Evolutionary conservation across 2,797 vertebrate species (phyloP).

Genomic region (Chelon auratus): DNA sequence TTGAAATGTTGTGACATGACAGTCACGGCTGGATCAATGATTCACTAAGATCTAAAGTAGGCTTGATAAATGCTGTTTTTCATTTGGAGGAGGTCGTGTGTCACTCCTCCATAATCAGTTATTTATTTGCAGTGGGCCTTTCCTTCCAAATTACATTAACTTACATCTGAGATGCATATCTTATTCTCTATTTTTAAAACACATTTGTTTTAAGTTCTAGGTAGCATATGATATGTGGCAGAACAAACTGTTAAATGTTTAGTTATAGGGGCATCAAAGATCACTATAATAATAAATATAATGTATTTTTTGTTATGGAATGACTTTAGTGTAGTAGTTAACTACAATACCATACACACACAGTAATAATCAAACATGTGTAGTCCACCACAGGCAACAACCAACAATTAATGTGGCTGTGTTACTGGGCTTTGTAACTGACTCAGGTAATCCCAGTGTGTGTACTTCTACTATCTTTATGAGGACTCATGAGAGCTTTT

Average conservation of each 20-base stretch:
- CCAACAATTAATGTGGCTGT: too few species aligned
- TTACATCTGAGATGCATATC: neutral
- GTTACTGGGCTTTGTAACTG: too few species aligned
- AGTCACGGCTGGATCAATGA: slow-evolving; percentile 47
- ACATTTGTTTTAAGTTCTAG: neutral
- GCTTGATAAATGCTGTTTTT: slow-evolving; percentile 66
- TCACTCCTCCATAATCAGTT: slow-evolving; percentile 45
- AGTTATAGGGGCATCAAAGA: neutral
- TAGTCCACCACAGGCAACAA: too few species aligned
- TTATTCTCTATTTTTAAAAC: neutral
- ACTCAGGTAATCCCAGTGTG: too few species aligned
- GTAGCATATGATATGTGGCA: too few species aligned
- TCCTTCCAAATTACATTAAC: slow-evolving; percentile 20
- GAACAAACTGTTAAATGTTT: neutral
- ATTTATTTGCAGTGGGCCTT: slow-evolving; percentile 23
- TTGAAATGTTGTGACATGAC: slow-evolving; percentile 56
- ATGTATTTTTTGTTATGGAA: neutral
- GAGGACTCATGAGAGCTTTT: too few species aligned
- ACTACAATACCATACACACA: too few species aligned
- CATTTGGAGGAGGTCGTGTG: slow-evolving; percentile 57
- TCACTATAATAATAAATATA: slow-evolving; percentile 1
- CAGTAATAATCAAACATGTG: too few species aligned
- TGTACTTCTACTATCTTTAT: too few species aligned
- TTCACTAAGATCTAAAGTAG: slow-evolving; percentile 39
- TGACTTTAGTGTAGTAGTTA: neutral